Evolutionary conservation across 2,888 invertebrate genomes (phyloP).

Genomic region (Pemphredon lugubris): DNA sequence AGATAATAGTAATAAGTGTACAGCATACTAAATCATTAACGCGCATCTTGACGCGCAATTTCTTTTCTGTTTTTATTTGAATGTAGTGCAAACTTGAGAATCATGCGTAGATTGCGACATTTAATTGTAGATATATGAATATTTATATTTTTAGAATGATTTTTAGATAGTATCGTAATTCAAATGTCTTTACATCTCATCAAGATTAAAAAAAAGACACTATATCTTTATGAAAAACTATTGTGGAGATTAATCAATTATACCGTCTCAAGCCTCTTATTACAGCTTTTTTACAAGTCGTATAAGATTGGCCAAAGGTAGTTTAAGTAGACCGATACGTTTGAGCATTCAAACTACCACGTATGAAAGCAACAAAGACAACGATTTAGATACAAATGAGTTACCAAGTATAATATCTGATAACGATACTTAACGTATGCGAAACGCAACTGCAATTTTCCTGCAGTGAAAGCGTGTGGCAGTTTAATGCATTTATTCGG

Average conservation of each 20-base stretch:
- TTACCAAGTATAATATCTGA: conserved; percentile 19
- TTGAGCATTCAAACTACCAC: conserved; percentile 13
- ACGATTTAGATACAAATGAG: conserved; percentile 52
- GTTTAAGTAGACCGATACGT: conserved; percentile 37
- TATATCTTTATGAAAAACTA: not conserved
- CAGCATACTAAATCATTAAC: too few species aligned
- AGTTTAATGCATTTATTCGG: conserved; percentile 3
- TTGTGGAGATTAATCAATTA: conserved; percentile 21
- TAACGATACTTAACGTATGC: conserved; percentile 1
- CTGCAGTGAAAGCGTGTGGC: conserved; percentile 5
- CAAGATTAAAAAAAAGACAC: not conserved
- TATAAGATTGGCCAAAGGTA: conserved; percentile 37
- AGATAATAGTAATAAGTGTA: not conserved
- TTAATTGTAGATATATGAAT: conserved; percentile 39
- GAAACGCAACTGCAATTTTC: conserved; percentile 29
- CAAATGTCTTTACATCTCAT: conserved; percentile 5
- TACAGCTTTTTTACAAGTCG: conserved; percentile 13
- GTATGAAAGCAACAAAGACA: conserved; percentile 39
- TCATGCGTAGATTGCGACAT: conserved; percentile 1
- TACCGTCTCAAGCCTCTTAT: conserved; percentile 23
- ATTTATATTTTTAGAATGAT: conserved; percentile 55
- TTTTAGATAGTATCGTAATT: conserved; percentile 34
- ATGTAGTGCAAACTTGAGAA: conserved; percentile 1
- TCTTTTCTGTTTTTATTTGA: not conserved
- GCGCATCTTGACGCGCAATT: too few species aligned